These are phyloP conservation scores for Neoitamus cyanurus DNA, from an alignment of 2,888 invertebrate species.

Conservation along the genomic window DNA sequence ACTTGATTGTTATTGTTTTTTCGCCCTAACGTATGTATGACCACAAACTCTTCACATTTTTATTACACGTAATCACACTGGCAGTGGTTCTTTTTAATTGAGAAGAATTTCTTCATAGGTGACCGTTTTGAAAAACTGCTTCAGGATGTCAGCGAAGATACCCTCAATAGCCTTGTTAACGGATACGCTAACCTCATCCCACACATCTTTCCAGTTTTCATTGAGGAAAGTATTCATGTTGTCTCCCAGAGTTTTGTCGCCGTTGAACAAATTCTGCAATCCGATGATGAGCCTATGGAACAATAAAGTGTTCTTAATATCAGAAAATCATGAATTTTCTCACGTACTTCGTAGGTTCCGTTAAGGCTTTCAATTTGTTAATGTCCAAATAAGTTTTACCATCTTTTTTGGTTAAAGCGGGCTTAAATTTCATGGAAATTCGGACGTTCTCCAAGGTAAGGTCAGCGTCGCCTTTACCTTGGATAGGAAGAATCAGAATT, in stretches of 20 bases:
- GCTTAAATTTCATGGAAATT: slow-evolving; percentile 62
- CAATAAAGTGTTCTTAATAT: too few relatives aligned
- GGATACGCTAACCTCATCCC: slow-evolving; percentile 56
- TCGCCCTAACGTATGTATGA: not conserved
- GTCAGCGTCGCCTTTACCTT: slow-evolving; percentile 54
- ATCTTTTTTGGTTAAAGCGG: slow-evolving; percentile 56
- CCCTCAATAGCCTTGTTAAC: slow-evolving; percentile 55
- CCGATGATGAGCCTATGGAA: slow-evolving; percentile 55
- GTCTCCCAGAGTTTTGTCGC: slow-evolving; percentile 56
- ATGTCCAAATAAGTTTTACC: slow-evolving; percentile 60
- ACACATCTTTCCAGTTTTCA: slow-evolving; percentile 59
- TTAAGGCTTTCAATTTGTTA: slow-evolving; percentile 61
- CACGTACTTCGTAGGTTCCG: slow-evolving; percentile 60
- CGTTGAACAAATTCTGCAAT: slow-evolving; percentile 57
- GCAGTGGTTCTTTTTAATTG: not conserved
- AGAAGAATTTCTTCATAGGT: slow-evolving; percentile 58
- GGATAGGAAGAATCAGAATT: slow-evolving; percentile 58
- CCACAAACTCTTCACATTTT: not conserved
- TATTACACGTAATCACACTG: not conserved
- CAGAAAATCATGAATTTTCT: too few relatives aligned
- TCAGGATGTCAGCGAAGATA: slow-evolving; percentile 53
- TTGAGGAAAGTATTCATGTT: slow-evolving; percentile 58
- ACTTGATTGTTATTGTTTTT: not conserved
- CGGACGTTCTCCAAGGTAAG: slow-evolving; percentile 48
- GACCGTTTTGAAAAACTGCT: slow-evolving; percentile 53